Evolutionary conservation across 2,888 invertebrate species (phyloP), one percentile per base, ranked within the genome.

Genomic region (Cheiracanthium punctorium): DNA sequence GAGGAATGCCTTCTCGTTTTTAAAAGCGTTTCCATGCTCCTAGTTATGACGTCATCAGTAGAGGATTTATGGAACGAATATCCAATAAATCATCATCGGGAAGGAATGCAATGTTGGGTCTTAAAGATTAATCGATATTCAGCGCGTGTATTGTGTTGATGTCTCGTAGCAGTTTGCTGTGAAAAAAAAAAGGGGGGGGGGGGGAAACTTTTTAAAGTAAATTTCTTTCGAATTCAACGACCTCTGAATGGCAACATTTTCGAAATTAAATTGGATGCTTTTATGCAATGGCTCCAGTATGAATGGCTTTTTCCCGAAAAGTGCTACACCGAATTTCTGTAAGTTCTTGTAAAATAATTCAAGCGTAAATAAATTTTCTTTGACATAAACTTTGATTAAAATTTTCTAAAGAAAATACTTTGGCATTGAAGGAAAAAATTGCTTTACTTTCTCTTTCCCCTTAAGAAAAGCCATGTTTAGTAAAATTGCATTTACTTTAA

Each of bases 51-150:
- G 20, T 58, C 58, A 58, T 58, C 58, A 17, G 24, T 58, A 24
- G 24, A 58, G 58, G 58, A 58, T 58, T 58, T 58, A 58, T 58
- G 24, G 24, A 58, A 58, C 24, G 58, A 8, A 24, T 58, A 58
- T 58, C 24, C 58, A 58, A 58, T 58, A 58, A 58, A 58, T 58
- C 58, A 58, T 58, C 58, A 17, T 8, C 24, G 58, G 4, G 5
- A 58, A 8, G 58, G 58, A 58, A 58, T 58, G 58, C 4, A 24
- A 24, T 24, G 58, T 58, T 2, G 58, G 58, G 58, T 20, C 24
- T 24, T 58, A 58, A 58, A 58, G 58, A 58, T 58, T 58, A 58
- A 58, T 58, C 58, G 58, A 58, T 58, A 58, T 58, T 58, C 58
- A 24, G 24, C 24, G 58, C 20, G 20, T 58, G 7, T 24, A 58